Base-by-base conservation (phyloP, 2,113 vertebrate species). In the Nibea coibor region DNA sequence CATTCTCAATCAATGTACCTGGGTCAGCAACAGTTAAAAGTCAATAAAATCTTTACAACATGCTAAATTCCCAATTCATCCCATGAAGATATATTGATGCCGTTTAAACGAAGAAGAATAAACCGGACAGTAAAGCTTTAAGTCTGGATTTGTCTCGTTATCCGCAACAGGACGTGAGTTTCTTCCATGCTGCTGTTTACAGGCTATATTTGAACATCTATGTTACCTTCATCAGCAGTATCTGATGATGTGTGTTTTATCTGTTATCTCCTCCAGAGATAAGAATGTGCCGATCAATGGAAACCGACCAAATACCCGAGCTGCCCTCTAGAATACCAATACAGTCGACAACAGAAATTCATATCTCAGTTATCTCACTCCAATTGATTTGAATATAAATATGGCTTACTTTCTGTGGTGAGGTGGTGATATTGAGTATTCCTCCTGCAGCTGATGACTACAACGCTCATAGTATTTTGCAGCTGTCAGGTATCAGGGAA, bases 1-100 rank as follows among this genome's bases (percentile, higher is more conserved):
- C 88, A 43, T 59, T 50, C 19, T 59, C 28, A 71, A 84, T 83
- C 73, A 59, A 79, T 84, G 72, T 68, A 19, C 48, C 74, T 24
- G 17, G 24, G 16, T 68, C 19, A 59, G 70, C 51, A 65, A 53
- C 31, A 58, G 5, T 68, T 16, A 57, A 42, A 31, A 31, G 35
- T 85, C 80, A 74, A 83, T 86, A 75, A 50, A 56, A 71, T 59
- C 43, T 28, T 69, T 2, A 26, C 11, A 56, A 61, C 11, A 16
- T 78, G 78, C 72, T 84, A 75, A 84, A 50, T 72, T 72, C 69
- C 73, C 68, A 70, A 10, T 47, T 66, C 47, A 24, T 54, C 56
- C 72, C 43, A 22, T 3, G 5, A 62, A 62, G 22, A 24, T 28
- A 47, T 62, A 70, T 28, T 2, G 9, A 57, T 45, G 16, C 28